Evolutionary conservation across 2,888 invertebrate species (phyloP).

Genomic region (Drosophila pseudotalamancana): DNA sequence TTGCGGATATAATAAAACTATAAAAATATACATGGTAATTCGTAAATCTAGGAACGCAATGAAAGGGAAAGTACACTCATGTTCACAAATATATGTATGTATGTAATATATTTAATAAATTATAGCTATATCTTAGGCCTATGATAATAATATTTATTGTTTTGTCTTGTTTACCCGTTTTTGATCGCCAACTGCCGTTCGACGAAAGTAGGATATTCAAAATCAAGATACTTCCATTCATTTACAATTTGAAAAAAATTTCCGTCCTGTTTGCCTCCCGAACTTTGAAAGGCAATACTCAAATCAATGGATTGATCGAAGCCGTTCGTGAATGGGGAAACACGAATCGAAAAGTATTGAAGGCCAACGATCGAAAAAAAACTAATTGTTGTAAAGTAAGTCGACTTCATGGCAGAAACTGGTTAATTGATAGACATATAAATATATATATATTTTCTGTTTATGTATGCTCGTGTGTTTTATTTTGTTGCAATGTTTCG

Average conservation of each 20-base stretch:
- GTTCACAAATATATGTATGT: too few species aligned
- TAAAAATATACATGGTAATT: too few species aligned
- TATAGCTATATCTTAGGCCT: too few species aligned
- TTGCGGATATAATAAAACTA: too few species aligned
- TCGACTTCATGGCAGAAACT: conserved; percentile 46
- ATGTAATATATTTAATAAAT: too few species aligned
- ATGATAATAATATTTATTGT: too few species aligned
- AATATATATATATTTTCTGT: conserved; percentile 15
- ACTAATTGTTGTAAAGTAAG: conserved; percentile 16
- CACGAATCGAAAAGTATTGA: conserved; percentile 31
- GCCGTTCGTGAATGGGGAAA: conserved; percentile 9
- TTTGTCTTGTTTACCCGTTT: conserved; percentile 85
- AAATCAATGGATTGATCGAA: too few species aligned
- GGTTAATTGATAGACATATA: conserved; percentile 34
- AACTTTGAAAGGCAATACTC: too few species aligned
- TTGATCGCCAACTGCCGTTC: conserved; percentile 87
- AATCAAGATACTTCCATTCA: conserved; percentile 91
- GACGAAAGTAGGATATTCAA: conserved; percentile 87
- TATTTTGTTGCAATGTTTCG: conserved; percentile 12
- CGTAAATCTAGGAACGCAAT: too few species aligned
- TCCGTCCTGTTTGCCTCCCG: too few species aligned
- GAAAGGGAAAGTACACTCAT: too few species aligned
- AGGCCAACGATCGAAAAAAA: conserved; percentile 46
- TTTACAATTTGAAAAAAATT: conserved; percentile 85
- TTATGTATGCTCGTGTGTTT: conserved; percentile 12